A percentile compares a stretch with the other conserved stretches of the same genome.
These are phyloP conservation scores for Bombus huntii DNA, from an alignment of 1,140 invertebrate genomes.

Conservation along the genomic window DNA sequence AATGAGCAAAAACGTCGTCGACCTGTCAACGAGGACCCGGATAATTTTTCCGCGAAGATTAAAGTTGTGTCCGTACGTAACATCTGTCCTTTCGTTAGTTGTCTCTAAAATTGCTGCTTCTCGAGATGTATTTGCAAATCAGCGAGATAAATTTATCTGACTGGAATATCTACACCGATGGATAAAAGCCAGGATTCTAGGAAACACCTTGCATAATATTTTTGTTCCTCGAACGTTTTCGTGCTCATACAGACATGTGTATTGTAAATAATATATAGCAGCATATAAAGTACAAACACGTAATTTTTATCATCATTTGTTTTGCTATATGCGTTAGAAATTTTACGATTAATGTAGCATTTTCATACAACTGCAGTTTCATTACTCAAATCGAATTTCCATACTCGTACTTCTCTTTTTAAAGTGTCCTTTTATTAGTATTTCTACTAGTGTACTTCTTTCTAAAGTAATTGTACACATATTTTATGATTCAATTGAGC, in stretches of 20 bases:
- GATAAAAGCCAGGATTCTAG: conserved; percentile 1
- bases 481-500: not conserved
- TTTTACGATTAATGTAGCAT: not conserved
- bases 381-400: not conserved
- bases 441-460: not conserved
- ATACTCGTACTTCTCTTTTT: not conserved
- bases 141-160: conserved; percentile 28
- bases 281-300: not conserved
- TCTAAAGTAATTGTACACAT: not conserved
- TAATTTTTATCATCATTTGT: not conserved
- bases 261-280: not conserved
- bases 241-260: not conserved
- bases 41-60: conserved; percentile 19
- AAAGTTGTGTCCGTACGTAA: not conserved
- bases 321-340: not conserved
- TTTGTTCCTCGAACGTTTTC: conserved; percentile 4
- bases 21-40: not conserved
- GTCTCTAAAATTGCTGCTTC: not conserved
- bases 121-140: conserved; percentile 6
- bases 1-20: conserved; percentile 37
- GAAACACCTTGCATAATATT: conserved; percentile 29
- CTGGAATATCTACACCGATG: conserved; percentile 39
- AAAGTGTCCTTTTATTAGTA: not conserved
- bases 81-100: conserved; percentile 10
- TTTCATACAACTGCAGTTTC: not conserved